phyloP scores from a whole-genome alignment of 2,797 vertebrate genomes.

The Cetoscarus ocellatus region DNA sequence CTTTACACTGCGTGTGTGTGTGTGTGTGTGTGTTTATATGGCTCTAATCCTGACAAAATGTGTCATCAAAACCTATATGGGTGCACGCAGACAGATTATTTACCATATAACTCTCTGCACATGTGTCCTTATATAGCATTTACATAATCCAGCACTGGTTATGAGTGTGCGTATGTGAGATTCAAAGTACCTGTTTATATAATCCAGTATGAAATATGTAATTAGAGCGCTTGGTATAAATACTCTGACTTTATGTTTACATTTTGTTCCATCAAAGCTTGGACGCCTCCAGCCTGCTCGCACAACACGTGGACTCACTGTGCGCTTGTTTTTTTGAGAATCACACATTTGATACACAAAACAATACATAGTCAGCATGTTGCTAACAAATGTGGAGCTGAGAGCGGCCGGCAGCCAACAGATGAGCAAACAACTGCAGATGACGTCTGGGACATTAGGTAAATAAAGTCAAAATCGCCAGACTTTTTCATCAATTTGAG shows the following conservation, averaged over 20 bases:
- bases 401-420: conserved; percentile 19
- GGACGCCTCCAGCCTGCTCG: conserved; percentile 18
- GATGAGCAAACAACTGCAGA: conserved; percentile 32
- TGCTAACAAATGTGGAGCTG: conserved; percentile 9
- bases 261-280: conserved; percentile 29
- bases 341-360: conserved; percentile 40
- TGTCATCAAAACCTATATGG: not conserved
- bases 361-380: conserved; percentile 15
- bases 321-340: conserved; percentile 7
- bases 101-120: not conserved
- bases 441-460: conserved; percentile 37
- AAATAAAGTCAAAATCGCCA: conserved; percentile 23
- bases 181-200: conserved; percentile 43
- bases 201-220: conserved; percentile 26
- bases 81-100: not conserved
- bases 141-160: conserved; percentile 31
- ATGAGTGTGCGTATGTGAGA: conserved; percentile 12
- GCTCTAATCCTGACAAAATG: conserved; percentile 4
- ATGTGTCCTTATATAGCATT: conserved; percentile 23
- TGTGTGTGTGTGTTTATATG: not conserved
- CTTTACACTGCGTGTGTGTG: not conserved
- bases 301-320: conserved; percentile 14
- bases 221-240: conserved; percentile 40
- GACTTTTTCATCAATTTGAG: conserved; percentile 30
- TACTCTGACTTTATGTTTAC: conserved; percentile 46